Conservation (phyloP, 2,113 vertebrate genomes). For the Boulengeromyrus knoepffleri region DNA sequence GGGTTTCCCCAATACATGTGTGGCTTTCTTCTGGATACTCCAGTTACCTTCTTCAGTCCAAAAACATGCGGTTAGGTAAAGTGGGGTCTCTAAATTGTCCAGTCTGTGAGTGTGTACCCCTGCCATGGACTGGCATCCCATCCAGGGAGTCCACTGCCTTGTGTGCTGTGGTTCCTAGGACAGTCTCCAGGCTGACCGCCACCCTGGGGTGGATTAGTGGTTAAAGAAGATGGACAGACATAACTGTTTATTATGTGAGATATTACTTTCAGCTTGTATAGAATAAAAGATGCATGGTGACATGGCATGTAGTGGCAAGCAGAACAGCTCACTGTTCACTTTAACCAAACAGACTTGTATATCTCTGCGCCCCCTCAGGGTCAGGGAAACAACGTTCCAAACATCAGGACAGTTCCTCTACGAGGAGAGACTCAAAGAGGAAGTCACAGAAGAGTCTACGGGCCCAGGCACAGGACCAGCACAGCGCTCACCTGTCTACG, state of each 20-base stretch:
- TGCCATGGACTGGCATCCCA: neutral
- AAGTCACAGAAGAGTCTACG: conserved; percentile 85
- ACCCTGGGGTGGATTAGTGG: neutral
- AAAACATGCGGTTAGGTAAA: neutral
- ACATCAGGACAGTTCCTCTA: neutral
- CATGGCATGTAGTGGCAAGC: neutral
- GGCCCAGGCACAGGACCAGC: conserved; percentile 88
- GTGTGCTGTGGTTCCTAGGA: neutral
- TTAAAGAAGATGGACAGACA: neutral
- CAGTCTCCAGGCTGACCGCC: neutral
- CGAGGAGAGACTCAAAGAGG: conserved; percentile 55
- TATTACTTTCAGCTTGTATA: neutral
- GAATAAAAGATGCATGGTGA: neutral
- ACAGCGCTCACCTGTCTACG: conserved; percentile 86
- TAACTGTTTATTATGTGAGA: neutral
- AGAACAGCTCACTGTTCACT: neutral
- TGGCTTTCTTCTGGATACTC: neutral
- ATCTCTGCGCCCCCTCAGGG: conserved; percentile 26
- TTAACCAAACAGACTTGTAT: neutral
- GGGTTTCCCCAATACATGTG: neutral
- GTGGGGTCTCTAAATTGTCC: neutral
- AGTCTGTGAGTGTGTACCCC: neutral
- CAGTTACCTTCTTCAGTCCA: neutral
- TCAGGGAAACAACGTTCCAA: conserved; percentile 50
- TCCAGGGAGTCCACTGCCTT: neutral